Base-by-base conservation (phyloP, 2,888 invertebrate species). In the Eudasyphora cyanicolor region DNA sequence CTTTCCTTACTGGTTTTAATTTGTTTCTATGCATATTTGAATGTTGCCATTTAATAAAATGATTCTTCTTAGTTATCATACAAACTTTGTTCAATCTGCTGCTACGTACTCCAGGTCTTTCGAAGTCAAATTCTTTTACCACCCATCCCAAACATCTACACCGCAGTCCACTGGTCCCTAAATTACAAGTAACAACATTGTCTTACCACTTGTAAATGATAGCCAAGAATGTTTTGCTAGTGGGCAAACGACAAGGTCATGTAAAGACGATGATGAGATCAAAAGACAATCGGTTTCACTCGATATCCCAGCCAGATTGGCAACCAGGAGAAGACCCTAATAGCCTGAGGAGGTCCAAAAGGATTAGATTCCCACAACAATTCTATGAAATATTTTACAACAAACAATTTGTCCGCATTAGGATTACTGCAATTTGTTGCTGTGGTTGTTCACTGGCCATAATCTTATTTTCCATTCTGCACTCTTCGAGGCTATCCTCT, bases 361-460 rank as follows among this genome's bases (percentile, higher is more conserved):
- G 67, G 67, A 42, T 67, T 42, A 24, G 10, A 14, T 67, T 42
- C 35, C n/a, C n/a, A 12, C 42, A 67, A 42, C 24, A 35, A 67
- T 38, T 21, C 12, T 24, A 67, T 14, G 12, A 67, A 24, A 67
- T 42, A 42, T 67, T 67, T 19, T 42, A 67, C 64, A 67, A 67
- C 42, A 38, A 67, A 67, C 42, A 67, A 67, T 67, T 67, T 67
- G 67, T 42, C 42, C 24, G 67, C 42, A 67, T 67, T 67, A 67
- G 67, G 67, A 38, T 67, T 67, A 67, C 60, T 7, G 21, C 67
- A 42, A 67, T 67, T 67, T 38, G 42, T 67, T 67, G 24, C 14
- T 64, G 64, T 38, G 64, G 35, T 38, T 64, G 64, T 24, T 27
- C 42, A 24, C 38, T 42, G 67, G 19, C 67, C 67, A 67, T 67